These are phyloP conservation scores for Silvanus unidentatus DNA, from an alignment of 2,888 invertebrate genomes.

Conservation along the genomic window DNA sequence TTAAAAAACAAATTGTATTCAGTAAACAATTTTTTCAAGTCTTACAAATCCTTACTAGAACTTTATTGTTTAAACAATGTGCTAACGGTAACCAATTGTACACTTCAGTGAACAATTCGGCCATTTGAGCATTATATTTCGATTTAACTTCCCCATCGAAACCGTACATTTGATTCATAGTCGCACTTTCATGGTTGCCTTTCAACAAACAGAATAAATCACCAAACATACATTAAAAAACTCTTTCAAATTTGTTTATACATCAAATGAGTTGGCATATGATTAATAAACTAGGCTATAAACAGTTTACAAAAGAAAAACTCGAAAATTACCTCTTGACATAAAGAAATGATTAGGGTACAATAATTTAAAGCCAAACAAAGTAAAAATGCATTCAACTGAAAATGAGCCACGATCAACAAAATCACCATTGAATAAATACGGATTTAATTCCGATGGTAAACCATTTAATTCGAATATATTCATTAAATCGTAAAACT, in stretches of 20 bases:
- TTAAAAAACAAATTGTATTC: slow-evolving; percentile 37
- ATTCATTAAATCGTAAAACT: slow-evolving; percentile 96
- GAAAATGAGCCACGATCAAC: slow-evolving; percentile 99
- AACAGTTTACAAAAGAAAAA: too few relatives aligned
- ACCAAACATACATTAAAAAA: too few relatives aligned
- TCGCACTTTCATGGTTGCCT: slow-evolving; percentile 98
- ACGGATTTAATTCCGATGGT: slow-evolving; percentile 92
- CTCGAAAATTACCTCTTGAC: slow-evolving; percentile 73
- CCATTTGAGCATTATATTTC: slow-evolving; percentile 93
- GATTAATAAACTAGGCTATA: too few relatives aligned
- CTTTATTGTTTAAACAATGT: slow-evolving; percentile 85
- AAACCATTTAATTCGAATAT: slow-evolving; percentile 96
- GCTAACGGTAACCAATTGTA: slow-evolving; percentile 96
- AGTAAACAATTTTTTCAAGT: background rate
- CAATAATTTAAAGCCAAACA: slow-evolving; percentile 94
- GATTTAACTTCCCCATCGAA: slow-evolving; percentile 97
- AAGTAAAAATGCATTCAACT: slow-evolving; percentile 96
- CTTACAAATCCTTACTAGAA: slow-evolving; percentile 55
- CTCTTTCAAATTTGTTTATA: slow-evolving; percentile 6
- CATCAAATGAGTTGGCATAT: too few relatives aligned
- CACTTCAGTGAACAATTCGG: slow-evolving; percentile 95
- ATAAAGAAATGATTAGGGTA: slow-evolving; percentile 96
- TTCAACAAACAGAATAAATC: too few relatives aligned
- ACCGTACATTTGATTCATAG: slow-evolving; percentile 99
- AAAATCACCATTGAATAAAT: slow-evolving; percentile 98